These are phyloP conservation scores for Harlomillsia oculata DNA, from an alignment of 1,140 invertebrate species.

Conservation along the genomic window DNA sequence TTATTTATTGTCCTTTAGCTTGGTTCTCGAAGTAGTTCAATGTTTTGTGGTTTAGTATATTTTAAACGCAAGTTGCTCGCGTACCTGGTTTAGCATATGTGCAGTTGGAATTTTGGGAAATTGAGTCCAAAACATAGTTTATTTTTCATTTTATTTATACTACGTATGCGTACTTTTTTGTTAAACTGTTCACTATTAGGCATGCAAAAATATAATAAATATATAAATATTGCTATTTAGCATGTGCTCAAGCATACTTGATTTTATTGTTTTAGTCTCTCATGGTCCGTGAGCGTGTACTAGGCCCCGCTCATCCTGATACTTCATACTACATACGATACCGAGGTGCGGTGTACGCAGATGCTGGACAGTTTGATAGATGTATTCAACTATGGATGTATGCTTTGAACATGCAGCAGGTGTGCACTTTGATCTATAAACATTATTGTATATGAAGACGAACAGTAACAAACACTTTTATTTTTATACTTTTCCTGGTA, in stretches of 20 bases:
- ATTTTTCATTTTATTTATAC: too few species aligned
- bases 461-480: neutral
- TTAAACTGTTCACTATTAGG: too few species aligned
- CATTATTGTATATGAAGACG: neutral
- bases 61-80: too few species aligned
- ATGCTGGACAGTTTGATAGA: slow-evolving; percentile 80
- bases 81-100: too few species aligned
- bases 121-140: too few species aligned
- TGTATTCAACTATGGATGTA: slow-evolving; percentile 93
- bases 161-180: too few species aligned
- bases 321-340: slow-evolving; percentile 92
- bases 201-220: neutral
- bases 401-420: slow-evolving; percentile 90
- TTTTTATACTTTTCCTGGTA: slow-evolving; percentile 11
- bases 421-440: slow-evolving; percentile 8
- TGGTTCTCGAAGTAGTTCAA: too few species aligned
- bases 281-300: slow-evolving; percentile 82
- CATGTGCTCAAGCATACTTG: neutral
- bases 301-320: slow-evolving; percentile 87
- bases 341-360: slow-evolving; percentile 87
- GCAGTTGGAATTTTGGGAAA: too few species aligned
- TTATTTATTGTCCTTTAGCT: too few species aligned
- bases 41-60: too few species aligned
- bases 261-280: slow-evolving; percentile 48
- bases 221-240: neutral